phyloP scores from a whole-genome alignment of 2,113 vertebrate species.

The Hippocampus zosterae region DNA sequence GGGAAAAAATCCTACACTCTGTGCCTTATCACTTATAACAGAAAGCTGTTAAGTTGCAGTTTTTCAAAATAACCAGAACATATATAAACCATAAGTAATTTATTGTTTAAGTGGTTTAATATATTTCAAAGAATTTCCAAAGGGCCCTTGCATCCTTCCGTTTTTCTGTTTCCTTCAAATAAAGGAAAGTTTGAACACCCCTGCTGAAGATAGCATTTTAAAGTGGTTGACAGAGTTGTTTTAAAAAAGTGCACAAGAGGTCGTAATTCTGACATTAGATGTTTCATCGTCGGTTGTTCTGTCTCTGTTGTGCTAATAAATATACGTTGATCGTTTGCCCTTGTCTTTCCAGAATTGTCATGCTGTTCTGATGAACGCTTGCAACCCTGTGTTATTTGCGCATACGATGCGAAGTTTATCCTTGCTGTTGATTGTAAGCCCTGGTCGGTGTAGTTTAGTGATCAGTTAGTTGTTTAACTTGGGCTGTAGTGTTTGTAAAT shows the following conservation, averaged over 20 bases:
- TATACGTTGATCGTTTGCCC: background rate
- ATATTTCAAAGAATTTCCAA: no score
- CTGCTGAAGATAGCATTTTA: background rate
- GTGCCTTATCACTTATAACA: no score
- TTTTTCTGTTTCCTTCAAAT: no score
- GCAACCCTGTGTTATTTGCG: background rate
- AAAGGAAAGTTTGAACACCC: no score
- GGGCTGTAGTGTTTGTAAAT: background rate
- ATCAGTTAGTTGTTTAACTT: background rate
- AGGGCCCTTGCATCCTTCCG: no score
- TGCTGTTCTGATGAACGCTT: background rate
- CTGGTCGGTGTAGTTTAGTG: background rate
- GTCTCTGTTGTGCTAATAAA: conserved; percentile 33
- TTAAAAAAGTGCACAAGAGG: background rate
- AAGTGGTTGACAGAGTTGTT: background rate
- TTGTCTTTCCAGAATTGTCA: conserved; percentile 10
- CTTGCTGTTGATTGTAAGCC: background rate
- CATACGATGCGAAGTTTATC: background rate
- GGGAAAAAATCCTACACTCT: no score
- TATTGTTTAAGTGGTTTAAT: no score
- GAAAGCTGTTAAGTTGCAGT: no score
- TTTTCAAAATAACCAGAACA: no score
- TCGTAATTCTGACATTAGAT: background rate
- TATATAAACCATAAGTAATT: no score
- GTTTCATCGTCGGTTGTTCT: background rate